Conservation (phyloP, 1,140 invertebrate genomes). For the Copidosoma floridanum region DNA sequence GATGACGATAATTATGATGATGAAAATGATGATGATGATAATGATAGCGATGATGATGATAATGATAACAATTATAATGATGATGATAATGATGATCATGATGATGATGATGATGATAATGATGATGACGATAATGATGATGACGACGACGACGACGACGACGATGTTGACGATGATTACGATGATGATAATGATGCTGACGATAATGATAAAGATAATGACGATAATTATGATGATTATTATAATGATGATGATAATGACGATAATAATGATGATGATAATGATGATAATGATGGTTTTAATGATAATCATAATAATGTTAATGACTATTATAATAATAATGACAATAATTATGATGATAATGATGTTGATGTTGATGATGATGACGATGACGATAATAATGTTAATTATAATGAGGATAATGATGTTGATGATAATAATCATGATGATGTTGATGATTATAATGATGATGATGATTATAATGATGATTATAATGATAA, state of each 20-base stretch:
- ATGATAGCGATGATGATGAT: neutral
- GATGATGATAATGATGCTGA: too few species aligned
- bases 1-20: too few species aligned
- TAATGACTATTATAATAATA: too few species aligned
- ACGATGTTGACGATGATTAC: neutral
- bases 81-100: neutral
- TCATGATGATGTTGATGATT: too few species aligned
- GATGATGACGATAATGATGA: neutral
- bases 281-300: too few species aligned
- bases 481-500: neutral
- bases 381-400: neutral
- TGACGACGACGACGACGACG: neutral
- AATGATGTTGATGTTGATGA: neutral
- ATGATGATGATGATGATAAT: neutral
- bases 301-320: too few species aligned
- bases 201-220: too few species aligned
- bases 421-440: too few species aligned
- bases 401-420: neutral
- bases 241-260: neutral
- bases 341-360: too few species aligned
- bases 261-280: neutral
- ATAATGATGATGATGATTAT: too few species aligned
- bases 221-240: too few species aligned
- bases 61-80: neutral
- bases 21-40: neutral